A percentile compares a stretch with the other conserved stretches of the same genome.
Evolutionary conservation across 2,797 vertebrate genomes (phyloP).

Genomic region (Micropoecilia bifurca): DNA sequence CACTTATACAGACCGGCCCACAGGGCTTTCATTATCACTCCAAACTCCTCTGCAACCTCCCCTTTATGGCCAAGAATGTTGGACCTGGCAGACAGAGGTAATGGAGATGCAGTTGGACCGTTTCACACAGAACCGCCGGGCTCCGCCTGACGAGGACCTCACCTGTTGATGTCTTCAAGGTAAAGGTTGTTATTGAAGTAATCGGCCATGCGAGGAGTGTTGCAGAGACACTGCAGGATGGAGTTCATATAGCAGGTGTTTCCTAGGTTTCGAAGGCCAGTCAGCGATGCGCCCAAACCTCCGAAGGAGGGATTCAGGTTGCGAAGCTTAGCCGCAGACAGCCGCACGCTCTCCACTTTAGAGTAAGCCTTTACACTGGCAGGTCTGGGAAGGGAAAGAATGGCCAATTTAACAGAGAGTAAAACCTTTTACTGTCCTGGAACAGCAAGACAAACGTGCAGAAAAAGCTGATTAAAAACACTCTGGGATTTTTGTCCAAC

Average conservation of each 20-base stretch:
- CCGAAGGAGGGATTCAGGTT: conserved; percentile 96
- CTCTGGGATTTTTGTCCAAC: background rate
- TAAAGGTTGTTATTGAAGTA: conserved; percentile 96
- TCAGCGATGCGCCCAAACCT: conserved; percentile 90
- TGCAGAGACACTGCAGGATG: conserved; percentile 95
- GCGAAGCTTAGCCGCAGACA: conserved; percentile 93
- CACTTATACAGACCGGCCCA: conserved; percentile 95
- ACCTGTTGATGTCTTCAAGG: conserved; percentile 96
- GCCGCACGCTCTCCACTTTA: conserved; percentile 91
- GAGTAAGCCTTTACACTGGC: conserved; percentile 80
- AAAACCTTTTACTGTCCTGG: background rate
- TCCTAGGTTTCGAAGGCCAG: conserved; percentile 96
- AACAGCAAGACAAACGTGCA: no score
- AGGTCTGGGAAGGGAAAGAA: conserved; percentile 63
- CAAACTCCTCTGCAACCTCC: conserved; percentile 98
- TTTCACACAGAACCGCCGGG: background rate
- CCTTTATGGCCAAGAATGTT: conserved; percentile 97
- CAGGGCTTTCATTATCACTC: conserved; percentile 95
- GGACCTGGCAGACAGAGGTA: conserved; percentile 76
- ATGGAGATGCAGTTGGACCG: background rate
- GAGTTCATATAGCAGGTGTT: conserved; percentile 99
- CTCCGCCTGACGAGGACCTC: conserved; percentile 2
- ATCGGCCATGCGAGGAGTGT: conserved; percentile 89
- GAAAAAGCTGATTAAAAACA: no score
- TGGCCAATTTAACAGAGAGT: background rate